phyloP scores from a whole-genome alignment of 2,888 invertebrate species.

The Coleophora flavipennella region DNA sequence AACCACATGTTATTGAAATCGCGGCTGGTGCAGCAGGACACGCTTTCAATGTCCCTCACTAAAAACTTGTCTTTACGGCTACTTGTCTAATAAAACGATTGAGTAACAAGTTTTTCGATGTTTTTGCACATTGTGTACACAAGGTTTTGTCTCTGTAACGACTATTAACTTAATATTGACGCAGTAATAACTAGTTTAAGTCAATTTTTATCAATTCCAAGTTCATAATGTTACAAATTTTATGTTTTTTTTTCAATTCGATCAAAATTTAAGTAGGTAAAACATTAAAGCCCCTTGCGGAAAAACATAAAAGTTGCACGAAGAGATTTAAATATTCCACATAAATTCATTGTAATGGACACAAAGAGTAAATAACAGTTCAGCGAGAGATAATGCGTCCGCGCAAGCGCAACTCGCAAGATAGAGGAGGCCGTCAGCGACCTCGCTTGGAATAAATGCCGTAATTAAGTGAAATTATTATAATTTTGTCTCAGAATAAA shows the following conservation, averaged over 20 bases:
- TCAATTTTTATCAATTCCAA: conserved; percentile 1
- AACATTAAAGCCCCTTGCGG: conserved; percentile 15
- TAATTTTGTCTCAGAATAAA: conserved; percentile 62
- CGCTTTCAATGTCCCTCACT: conserved; percentile 23
- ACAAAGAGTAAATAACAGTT: conserved; percentile 26
- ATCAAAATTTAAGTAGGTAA: conserved; percentile 16
- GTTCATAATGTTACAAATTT: conserved; percentile 1
- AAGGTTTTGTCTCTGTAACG: conserved; percentile 23
- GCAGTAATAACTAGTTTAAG: conserved; percentile 8
- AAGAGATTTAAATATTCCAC: conserved; percentile 49
- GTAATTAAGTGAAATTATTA: conserved; percentile 70
- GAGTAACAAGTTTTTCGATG: conserved; percentile 36
- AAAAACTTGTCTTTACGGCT: conserved; percentile 45
- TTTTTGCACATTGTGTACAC: conserved; percentile 22
- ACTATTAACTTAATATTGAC: conserved; percentile 21
- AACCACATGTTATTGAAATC: conserved; percentile 44
- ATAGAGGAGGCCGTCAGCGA: conserved; percentile 36
- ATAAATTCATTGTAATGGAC: conserved; percentile 46
- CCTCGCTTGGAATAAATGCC: conserved; percentile 60
- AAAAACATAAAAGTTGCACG: conserved; percentile 36
- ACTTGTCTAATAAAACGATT: conserved; percentile 59
- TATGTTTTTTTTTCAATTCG: conserved; percentile 3
- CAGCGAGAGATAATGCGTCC: conserved; percentile 37
- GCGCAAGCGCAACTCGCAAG: conserved; percentile 26
- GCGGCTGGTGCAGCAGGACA: conserved; percentile 24